These are phyloP conservation scores for Rhea americana DNA, from an alignment of 2,113 vertebrate genomes.

Conservation along the genomic window DNA sequence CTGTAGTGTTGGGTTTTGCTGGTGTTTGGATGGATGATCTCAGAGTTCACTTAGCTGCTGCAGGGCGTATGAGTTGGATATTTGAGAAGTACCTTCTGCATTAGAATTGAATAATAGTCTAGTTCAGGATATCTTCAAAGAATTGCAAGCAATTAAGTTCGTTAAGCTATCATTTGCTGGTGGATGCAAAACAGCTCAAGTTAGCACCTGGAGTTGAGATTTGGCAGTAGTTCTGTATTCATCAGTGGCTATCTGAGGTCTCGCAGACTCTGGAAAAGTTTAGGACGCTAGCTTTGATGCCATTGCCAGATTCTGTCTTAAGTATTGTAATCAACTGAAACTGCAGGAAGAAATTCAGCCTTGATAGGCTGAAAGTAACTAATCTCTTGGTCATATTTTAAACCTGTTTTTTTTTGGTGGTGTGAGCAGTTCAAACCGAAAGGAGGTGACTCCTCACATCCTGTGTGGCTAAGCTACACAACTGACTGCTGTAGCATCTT, in stretches of 20 bases:
- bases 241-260: not conserved
- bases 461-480: not conserved
- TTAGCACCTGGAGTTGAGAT: not conserved
- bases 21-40: not conserved
- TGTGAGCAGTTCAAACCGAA: not conserved
- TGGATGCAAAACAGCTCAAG: not conserved
- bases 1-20: not conserved
- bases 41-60: not conserved
- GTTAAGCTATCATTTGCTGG: not conserved
- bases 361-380: not conserved
- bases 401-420: not conserved
- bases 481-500: not conserved
- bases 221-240: not conserved
- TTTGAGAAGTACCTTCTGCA: not conserved
- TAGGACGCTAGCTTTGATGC: slow-evolving; percentile 2
- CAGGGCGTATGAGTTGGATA: not conserved
- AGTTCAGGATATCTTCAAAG: not conserved
- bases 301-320: not conserved
- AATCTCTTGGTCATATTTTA: not conserved
- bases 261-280: not conserved
- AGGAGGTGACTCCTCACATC: not conserved
- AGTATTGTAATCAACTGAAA: not conserved
- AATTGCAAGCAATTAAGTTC: not conserved
- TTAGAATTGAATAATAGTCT: not conserved
- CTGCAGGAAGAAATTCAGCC: not conserved